phyloP scores from a whole-genome alignment of 2,113 vertebrate genomes.

The Ophthalmotilapia sp. region DNA sequence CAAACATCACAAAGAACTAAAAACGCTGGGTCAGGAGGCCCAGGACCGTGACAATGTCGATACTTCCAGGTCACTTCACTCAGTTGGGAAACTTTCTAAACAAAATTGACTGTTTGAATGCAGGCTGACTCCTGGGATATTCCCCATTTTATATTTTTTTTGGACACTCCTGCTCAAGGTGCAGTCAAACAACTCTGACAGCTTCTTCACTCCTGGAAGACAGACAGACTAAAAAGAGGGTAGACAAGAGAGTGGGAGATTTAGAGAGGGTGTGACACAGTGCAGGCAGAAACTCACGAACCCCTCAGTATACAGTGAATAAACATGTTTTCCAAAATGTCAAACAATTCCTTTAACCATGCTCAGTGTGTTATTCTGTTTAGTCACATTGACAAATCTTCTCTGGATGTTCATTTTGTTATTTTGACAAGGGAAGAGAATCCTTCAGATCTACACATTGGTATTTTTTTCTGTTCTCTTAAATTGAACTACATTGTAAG shows the following conservation, averaged over 20 bases:
- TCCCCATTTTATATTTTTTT: not conserved
- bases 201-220: not conserved
- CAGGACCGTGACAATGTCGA: not conserved
- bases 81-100: not conserved
- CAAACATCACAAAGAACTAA: no score
- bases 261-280: not conserved
- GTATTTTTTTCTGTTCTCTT: not conserved
- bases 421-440: not conserved
- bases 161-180: not conserved
- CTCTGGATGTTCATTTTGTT: not conserved
- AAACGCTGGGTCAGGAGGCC: no score
- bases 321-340: not conserved
- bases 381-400: not conserved
- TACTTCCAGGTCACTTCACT: not conserved
- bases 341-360: not conserved
- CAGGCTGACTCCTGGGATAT: not conserved
- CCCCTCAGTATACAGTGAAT: not conserved
- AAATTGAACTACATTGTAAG: not conserved
- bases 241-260: not conserved
- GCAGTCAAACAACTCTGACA: not conserved
- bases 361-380: not conserved
- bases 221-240: not conserved
- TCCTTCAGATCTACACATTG: rapidly evolving
- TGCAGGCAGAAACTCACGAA: no score
- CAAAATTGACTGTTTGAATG: not conserved